Evolutionary conservation across 2,797 vertebrate species (phyloP), one percentile per base, ranked within the genome.

Genomic region (Poecilia velifera): DNA sequence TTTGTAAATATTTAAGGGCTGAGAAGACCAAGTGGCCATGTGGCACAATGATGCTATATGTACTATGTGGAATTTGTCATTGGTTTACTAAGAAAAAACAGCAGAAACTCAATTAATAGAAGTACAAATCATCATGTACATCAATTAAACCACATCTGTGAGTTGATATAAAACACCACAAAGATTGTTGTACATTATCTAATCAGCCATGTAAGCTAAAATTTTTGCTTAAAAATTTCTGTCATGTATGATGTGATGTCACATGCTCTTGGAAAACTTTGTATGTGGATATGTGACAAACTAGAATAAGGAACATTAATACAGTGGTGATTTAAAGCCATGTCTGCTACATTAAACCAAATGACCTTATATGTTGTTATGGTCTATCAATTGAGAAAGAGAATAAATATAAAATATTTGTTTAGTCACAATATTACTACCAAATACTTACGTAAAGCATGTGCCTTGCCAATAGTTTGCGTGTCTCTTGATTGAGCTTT

Each of bases 401-500:
- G 12, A 20, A 45, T n/a, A 71, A 16, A 49, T 36, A 2, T 6
- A 6, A 73, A n/a, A 45, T 28, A 1, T 2, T 51, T 49, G 28
- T 59, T 55, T 9, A 39, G 3, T 55, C 41, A 4, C 18, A 47
- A 9, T 76, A 47, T 34, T 43, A 47, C 1, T 59, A 34, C 57
- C 43, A 78, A 18, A 2, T 5, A 16, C 47, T 73, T 59, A 59
- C 59, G n/a, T 53, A 74, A 20, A 51, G n/a, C 41, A 16, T 0
- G 3, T 20, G 71, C 57, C 73, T 8, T 66, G 59, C 74, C 46
- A 7, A n/a, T n/a, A n/a, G 4, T 70, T 80, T 70, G 71, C 68
- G 12, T 86, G 39, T 82, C 78, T 84, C 46, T 36, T 53, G 49
- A 4, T n/a, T 73, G 64, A 57, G 72, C 76, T 79, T 81, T 80